A percentile compares a stretch with the other conserved stretches of the same genome.
Conservation (phyloP, 2,888 invertebrate species). For the Chirona hameri region DNA sequence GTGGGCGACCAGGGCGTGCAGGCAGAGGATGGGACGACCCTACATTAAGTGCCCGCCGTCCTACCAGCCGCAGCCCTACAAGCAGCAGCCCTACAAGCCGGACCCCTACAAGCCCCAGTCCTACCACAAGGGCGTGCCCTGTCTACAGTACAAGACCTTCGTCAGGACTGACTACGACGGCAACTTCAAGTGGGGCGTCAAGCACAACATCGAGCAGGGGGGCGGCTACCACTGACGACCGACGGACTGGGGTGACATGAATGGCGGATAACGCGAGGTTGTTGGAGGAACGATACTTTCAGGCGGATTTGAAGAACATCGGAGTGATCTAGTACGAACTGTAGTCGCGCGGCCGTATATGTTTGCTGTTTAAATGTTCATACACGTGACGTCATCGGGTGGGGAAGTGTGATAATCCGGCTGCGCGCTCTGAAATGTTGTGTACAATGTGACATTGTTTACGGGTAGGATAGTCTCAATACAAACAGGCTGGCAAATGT, state of each 20-base stretch:
- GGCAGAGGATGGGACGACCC: neutral
- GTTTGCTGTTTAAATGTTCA: neutral
- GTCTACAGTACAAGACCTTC: constrained; percentile 43
- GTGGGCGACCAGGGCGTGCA: neutral
- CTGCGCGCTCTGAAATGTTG: neutral
- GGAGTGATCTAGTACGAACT: neutral
- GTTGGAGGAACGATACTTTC: neutral
- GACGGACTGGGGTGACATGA: neutral
- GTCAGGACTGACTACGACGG: constrained; percentile 53
- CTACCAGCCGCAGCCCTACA: too few relatives aligned
- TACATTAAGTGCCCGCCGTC: too few relatives aligned
- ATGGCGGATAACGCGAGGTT: neutral
- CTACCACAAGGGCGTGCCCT: constrained; percentile 42
- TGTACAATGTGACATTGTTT: neutral
- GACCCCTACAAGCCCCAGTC: neutral
- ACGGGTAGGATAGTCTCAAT: neutral
- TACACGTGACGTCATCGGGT: neutral
- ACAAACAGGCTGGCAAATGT: too few relatives aligned
- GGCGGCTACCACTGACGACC: neutral
- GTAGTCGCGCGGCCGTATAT: neutral
- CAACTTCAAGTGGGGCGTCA: constrained; percentile 79
- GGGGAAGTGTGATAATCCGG: neutral
- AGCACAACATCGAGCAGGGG: constrained; percentile 54
- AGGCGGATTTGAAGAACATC: neutral
- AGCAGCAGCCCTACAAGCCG: neutral